Percentiles rank a stretch among this genome's conserved stretches.
These are phyloP conservation scores for Perdita meconis DNA, from an alignment of 2,888 invertebrate genomes.

Conservation along the genomic window DNA sequence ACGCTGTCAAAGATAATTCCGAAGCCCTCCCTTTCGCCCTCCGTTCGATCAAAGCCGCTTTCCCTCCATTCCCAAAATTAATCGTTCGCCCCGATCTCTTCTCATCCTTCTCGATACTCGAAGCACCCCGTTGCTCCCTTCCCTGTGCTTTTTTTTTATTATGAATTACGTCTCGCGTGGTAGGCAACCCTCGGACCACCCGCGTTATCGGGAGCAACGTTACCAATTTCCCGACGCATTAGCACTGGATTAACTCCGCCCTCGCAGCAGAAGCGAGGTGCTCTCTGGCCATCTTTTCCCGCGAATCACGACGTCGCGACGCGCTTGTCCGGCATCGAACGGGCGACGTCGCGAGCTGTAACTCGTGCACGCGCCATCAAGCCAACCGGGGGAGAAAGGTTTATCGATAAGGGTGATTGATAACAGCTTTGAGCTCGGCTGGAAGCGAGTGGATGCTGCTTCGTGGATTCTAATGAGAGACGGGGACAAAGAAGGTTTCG, in stretches of 20 bases:
- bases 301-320: constrained; percentile 53
- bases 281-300: constrained; percentile 38
- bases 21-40: background rate
- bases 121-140: background rate
- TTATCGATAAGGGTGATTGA: constrained; percentile 75
- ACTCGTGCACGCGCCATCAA: constrained; percentile 23
- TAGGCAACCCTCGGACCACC: constrained; percentile 24
- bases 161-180: constrained; percentile 24
- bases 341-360: constrained; percentile 40
- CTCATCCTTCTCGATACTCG: background rate
- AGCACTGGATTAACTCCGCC: constrained; percentile 56
- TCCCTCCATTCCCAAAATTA: constrained; percentile 35
- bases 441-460: background rate
- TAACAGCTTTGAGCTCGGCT: constrained; percentile 67
- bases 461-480: constrained; percentile 43
- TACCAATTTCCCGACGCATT: constrained; percentile 64
- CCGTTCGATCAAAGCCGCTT: background rate
- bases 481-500: background rate
- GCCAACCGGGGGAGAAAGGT: constrained; percentile 14
- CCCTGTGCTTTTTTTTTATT: constrained; percentile 12
- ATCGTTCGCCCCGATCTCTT: constrained; percentile 18
- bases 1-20: constrained; percentile 11
- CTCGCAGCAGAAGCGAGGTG: constrained; percentile 1
- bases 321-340: constrained; percentile 62
- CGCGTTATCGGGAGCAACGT: constrained; percentile 33